Base-by-base conservation (phyloP, 2,113 vertebrate species). In the Fregata magnificens region DNA sequence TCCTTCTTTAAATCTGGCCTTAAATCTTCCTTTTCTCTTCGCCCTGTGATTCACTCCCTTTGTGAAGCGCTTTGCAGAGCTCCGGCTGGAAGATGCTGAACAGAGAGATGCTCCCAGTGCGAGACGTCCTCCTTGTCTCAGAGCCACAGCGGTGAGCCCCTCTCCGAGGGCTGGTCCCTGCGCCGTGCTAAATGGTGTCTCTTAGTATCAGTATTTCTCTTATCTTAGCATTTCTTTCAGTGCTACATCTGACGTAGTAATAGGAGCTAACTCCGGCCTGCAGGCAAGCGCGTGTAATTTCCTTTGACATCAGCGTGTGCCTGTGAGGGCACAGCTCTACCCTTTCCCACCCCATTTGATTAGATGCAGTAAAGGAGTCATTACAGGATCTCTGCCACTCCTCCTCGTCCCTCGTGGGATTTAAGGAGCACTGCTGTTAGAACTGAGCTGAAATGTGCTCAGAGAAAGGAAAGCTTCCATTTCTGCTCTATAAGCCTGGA, bases 1-100 rank as follows among this genome's bases (percentile, higher is more conserved):
- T 96, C 95, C 93, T 95, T 93, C 89, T 95, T 94, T 55, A 93
- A 94, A 93, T 95, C 95, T 96, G 84, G 65, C 58, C 74, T 95
- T 94, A 96, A 88, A 96, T 89, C 95, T 96, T 90, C 42, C 63
- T 91, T 94, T 95, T 93, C 91, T 90, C 42, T 89, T 73, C 7
- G 4, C 81, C n/a, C 53, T 63, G 59, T 96, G 96, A 91, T 94
- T 97, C 94, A 88, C 11, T 93, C 58, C n/a, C 62, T 88, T 74
- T 77, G 50, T 88, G 81, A 88, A 93, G 67, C 0, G 0, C 70
- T 92, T 72, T 77, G 79, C 82, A 53, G 61, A 77, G 49, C 70
- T 94, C 56, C 0, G 1, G 2, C 15, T 25, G 76, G 82, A 93
- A 67, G 65, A 78, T 28, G 31, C 70, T 44, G 74, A 74, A 17